Evolutionary conservation across 2,797 vertebrate genomes (phyloP).

Genomic region (Huso huso): DNA sequence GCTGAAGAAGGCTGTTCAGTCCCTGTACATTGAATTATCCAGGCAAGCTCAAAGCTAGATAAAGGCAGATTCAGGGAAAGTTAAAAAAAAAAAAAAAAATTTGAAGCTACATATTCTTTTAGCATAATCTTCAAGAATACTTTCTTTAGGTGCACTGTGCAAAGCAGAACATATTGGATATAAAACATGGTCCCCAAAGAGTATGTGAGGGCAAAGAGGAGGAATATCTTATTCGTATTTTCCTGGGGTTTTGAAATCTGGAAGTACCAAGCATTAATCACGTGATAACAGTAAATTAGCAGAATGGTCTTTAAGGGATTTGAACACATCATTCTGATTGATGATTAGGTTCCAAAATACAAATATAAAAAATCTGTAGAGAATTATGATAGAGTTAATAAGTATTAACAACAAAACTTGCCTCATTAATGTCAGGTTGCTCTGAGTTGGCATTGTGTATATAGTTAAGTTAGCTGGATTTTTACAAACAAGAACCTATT

Average conservation of each 20-base stretch:
- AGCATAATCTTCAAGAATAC: background rate
- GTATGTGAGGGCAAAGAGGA: background rate
- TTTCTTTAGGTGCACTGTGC: background rate
- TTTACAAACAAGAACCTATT: constrained; percentile 7
- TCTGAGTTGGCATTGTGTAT: constrained; percentile 6
- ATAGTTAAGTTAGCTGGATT: constrained; percentile 6
- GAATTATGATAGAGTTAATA: constrained; percentile 20
- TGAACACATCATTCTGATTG: constrained; percentile 26
- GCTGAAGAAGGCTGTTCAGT: no score
- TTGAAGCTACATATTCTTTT: no score
- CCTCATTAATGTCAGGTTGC: constrained; percentile 15
- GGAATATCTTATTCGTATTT: background rate
- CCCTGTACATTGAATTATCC: no score
- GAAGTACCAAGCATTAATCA: constrained; percentile 21
- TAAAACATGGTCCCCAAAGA: constrained; percentile 2
- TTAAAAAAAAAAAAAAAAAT: no score
- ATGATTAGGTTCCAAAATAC: constrained; percentile 26
- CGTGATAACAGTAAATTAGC: constrained; percentile 28
- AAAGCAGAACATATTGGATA: background rate
- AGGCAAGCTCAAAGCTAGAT: no score
- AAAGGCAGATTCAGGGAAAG: no score
- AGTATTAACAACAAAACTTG: constrained; percentile 28
- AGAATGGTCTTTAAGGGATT: constrained; percentile 25
- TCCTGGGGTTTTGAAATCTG: constrained; percentile 22
- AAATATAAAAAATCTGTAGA: constrained; percentile 20